Evolutionary conservation across 2,113 vertebrate genomes (phyloP).

Genomic region (Gambusia holbrooki): DNA sequence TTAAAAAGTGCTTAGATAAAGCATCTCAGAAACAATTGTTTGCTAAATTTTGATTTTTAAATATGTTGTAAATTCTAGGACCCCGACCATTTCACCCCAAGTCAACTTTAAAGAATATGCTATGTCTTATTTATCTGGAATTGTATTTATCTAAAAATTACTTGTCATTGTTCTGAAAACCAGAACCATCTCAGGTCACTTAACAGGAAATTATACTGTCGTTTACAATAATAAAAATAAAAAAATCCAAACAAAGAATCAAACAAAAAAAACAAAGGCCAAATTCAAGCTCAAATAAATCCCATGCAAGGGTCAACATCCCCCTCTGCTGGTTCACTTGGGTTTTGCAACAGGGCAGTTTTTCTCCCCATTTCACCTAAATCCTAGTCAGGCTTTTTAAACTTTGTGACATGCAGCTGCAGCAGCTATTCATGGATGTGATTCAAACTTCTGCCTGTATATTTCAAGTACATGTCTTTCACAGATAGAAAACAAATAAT

Average conservation of each 20-base stretch:
- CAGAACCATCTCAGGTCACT: background rate
- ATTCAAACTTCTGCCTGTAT: background rate
- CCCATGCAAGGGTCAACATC: background rate
- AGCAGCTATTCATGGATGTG: background rate
- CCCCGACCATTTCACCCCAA: no score
- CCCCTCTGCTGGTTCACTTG: slow-evolving; percentile 33
- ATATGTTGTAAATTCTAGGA: no score
- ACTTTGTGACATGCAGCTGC: background rate
- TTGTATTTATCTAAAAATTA: background rate
- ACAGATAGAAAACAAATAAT: background rate
- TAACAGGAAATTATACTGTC: background rate
- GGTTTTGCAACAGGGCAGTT: background rate
- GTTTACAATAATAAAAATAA: no score
- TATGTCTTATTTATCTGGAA: background rate
- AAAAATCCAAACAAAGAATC: no score
- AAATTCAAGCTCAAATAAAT: background rate
- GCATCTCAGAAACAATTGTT: no score
- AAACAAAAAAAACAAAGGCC: no score
- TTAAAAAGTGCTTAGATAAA: no score
- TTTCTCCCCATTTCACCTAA: background rate
- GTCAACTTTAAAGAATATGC: background rate
- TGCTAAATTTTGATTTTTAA: no score
- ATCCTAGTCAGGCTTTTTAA: background rate
- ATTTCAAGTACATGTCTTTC: background rate
- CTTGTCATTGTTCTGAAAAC: background rate